These are phyloP conservation scores for Sandelia bainsii DNA, from an alignment of 2,797 vertebrate genomes.

Conservation along the genomic window DNA sequence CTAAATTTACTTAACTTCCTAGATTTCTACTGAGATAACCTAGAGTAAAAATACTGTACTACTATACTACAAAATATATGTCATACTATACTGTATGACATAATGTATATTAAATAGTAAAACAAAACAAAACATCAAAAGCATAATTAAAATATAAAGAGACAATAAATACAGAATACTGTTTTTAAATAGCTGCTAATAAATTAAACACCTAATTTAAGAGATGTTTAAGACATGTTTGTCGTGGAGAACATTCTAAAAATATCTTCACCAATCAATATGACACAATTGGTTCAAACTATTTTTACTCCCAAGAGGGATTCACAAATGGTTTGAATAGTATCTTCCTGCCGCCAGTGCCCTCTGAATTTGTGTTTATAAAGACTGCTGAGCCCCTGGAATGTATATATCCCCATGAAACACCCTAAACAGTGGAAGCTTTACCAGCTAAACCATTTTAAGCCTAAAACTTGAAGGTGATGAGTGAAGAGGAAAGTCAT, in stretches of 20 bases:
- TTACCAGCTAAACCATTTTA: slow-evolving; percentile 42
- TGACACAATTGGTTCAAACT: background rate
- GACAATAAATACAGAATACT: background rate
- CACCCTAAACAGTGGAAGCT: slow-evolving; percentile 26
- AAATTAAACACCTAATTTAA: background rate
- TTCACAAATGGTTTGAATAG: slow-evolving; percentile 22
- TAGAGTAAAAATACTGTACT: background rate
- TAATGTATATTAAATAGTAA: slow-evolving; percentile 1
- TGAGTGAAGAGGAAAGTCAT: slow-evolving; percentile 48
- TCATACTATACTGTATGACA: background rate
- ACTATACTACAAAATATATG: background rate
- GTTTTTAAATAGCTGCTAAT: background rate
- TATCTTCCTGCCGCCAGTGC: slow-evolving; percentile 23
- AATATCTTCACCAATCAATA: background rate
- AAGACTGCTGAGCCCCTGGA: slow-evolving; percentile 44
- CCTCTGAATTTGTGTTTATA: slow-evolving; percentile 39
- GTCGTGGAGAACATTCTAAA: background rate
- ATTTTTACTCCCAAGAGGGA: slow-evolving; percentile 2
- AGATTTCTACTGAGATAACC: slow-evolving; percentile 10
- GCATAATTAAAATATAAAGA: background rate
- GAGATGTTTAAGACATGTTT: background rate
- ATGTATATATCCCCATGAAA: slow-evolving; percentile 51
- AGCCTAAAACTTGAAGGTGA: slow-evolving; percentile 44
- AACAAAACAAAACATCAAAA: slow-evolving; percentile 5
- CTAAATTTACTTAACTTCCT: slow-evolving; percentile 20